Percentiles rank a stretch among this genome's conserved stretches.
These are phyloP conservation scores for Porites evermanni DNA, from an alignment of 92 coral and sea anemone genomes.

Conservation along the genomic window DNA sequence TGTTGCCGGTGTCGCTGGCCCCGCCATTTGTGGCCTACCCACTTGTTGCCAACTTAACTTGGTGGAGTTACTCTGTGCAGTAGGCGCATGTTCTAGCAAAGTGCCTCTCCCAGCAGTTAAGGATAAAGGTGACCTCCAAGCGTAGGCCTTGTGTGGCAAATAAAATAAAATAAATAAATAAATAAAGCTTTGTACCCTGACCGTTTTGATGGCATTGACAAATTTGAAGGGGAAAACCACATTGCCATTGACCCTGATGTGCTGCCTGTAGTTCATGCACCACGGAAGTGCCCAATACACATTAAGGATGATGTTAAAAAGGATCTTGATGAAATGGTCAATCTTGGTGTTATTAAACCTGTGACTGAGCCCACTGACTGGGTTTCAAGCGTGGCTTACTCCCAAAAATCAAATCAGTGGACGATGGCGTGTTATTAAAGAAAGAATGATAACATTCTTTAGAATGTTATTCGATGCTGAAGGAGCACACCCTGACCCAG, in stretches of 20 bases:
- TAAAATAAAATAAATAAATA: conserved; percentile 47
- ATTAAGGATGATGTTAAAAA: conserved; percentile 1
- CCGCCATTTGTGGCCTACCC: conserved; percentile 57
- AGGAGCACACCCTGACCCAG: too few species aligned
- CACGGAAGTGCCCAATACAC: conserved; percentile 1
- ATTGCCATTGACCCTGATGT: conserved; percentile 14
- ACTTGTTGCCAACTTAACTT: neutral
- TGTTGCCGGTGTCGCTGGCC: conserved; percentile 43
- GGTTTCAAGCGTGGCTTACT: conserved; percentile 31
- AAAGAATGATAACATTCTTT: conserved; percentile 28
- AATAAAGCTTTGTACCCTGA: neutral
- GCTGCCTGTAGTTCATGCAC: neutral
- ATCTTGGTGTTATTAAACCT: conserved; percentile 28
- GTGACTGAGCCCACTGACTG: neutral
- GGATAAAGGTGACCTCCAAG: too few species aligned
- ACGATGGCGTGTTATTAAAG: conserved; percentile 17
- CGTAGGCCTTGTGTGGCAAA: conserved; percentile 4
- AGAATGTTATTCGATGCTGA: conserved; percentile 11
- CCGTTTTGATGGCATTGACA: too few species aligned
- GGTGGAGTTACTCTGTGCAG: too few species aligned
- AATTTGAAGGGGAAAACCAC: conserved; percentile 4
- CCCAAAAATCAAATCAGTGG: conserved; percentile 2
- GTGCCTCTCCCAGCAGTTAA: too few species aligned
- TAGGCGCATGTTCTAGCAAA: too few species aligned
- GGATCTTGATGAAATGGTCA: neutral